Evolutionary conservation across 2,888 invertebrate genomes (phyloP).

Genomic region (Hypercompe scribonia): DNA sequence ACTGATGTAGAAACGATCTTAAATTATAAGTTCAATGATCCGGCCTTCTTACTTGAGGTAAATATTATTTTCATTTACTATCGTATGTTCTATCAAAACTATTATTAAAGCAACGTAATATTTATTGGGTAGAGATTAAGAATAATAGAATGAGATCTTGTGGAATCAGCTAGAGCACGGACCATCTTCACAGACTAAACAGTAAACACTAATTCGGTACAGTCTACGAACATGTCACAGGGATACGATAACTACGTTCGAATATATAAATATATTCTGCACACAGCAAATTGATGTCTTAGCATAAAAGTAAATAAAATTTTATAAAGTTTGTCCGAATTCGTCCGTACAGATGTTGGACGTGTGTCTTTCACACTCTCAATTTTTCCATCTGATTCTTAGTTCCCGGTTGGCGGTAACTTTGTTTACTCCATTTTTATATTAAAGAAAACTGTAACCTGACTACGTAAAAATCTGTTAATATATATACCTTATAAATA

Average conservation of each 20-base stretch:
- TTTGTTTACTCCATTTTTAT: no score
- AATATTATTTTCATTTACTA: slow-evolving; percentile 10
- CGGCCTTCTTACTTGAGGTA: slow-evolving; percentile 92
- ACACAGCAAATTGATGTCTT: background rate
- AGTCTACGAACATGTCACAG: background rate
- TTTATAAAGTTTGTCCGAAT: no score
- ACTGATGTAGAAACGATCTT: slow-evolving; percentile 88
- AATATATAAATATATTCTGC: background rate
- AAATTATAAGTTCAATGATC: slow-evolving; percentile 93
- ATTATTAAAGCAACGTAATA: no score
- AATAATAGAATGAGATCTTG: background rate
- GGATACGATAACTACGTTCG: background rate
- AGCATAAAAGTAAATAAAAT: background rate
- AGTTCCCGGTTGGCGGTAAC: no score
- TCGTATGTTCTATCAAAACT: background rate
- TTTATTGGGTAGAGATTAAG: no score
- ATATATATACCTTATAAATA: no score
- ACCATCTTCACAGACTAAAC: background rate
- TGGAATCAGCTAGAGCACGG: background rate
- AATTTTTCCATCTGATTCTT: no score
- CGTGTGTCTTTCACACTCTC: no score
- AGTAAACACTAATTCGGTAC: background rate
- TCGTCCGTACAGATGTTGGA: no score
- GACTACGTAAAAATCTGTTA: no score
- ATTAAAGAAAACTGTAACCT: no score